Evolutionary conservation across 1,140 invertebrate genomes (phyloP).

Genomic region (Monomorium pharaonis): DNA sequence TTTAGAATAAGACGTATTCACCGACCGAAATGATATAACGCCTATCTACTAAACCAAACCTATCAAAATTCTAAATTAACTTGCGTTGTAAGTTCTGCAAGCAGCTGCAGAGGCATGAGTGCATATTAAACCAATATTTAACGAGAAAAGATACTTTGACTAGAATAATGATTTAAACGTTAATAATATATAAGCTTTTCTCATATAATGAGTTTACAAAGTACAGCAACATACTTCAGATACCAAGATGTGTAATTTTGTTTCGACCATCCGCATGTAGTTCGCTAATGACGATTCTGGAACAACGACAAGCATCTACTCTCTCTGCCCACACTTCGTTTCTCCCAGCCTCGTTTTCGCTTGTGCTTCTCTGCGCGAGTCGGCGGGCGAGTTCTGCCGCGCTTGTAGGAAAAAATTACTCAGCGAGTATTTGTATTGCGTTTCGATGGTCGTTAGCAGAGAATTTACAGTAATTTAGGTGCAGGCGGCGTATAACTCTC

Average conservation of each 20-base stretch:
- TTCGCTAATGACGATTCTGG: conserved; percentile 35
- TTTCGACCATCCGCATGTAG: neutral
- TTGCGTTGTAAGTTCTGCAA: neutral
- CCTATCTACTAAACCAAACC: neutral
- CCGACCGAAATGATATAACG: neutral
- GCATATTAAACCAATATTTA: neutral
- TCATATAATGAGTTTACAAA: neutral
- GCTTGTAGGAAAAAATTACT: conserved; percentile 51
- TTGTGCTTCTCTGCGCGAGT: conserved; percentile 34
- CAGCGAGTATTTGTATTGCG: conserved; percentile 59
- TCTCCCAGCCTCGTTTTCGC: conserved; percentile 31
- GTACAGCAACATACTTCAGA: neutral
- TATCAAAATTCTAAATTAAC: neutral
- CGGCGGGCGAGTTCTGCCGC: conserved; percentile 1
- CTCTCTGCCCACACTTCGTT: conserved; percentile 24
- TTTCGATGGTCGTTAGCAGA: conserved; percentile 61
- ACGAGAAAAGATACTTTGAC: neutral
- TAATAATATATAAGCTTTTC: neutral
- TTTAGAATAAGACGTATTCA: conserved; percentile 10
- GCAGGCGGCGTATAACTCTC: conserved; percentile 12
- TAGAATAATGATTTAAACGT: neutral
- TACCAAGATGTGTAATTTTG: conserved; percentile 4
- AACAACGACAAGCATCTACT: conserved; percentile 19
- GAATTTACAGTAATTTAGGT: conserved; percentile 68
- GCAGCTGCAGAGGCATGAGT: too few relatives aligned